Evolutionary conservation across 2,113 vertebrate species (phyloP), one percentile per base, ranked within the genome.

Genomic region (Cyprinus carpio): DNA sequence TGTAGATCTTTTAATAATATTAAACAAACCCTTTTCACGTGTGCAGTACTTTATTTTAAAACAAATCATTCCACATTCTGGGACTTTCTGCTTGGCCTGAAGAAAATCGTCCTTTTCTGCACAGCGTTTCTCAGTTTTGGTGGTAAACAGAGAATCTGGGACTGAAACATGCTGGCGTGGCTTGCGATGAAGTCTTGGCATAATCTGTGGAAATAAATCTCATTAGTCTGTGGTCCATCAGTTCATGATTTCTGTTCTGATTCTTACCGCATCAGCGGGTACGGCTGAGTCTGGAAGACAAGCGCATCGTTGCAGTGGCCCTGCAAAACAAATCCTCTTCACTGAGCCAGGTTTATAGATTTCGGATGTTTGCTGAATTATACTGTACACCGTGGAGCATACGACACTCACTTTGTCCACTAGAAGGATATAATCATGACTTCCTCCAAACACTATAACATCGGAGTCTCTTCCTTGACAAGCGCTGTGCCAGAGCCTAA

Each of bases 381-480:
- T 64, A 12, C 7, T 10, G 16, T 34, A 9, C 23, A 6, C 23
- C 43, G 3, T 43, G 43, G 4, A 34, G 3, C 18, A 23, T 4
- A 15, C 6, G 3, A 85, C 91, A 94, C 96, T 95, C 88, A 99
- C 97, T n/a, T 94, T 96, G 92, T 99, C 97, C 79, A 97, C 94
- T 31, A 96, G 96, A 54, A 98, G 95, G 88, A 99, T 92, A 91
- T 97, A 96, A 91, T 99, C 97, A 90, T 97, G 98, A 90, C 98
- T 98, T 85, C 98, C 98, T 87, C 97, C 97, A 90, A 99, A 99
- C 88, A 98, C 97, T 91, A 99, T 93, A 86, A 98, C 96, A 87
- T 98, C 97, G 85, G 94, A 95, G 89, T 98, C 97, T 91, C 95
- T 97, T 27, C 96, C 96, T 4, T 94, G 91, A 90, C 96, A 97